These are phyloP conservation scores for Dicaeum eximium DNA, from an alignment of 2,113 vertebrate species.

Conservation along the genomic window DNA sequence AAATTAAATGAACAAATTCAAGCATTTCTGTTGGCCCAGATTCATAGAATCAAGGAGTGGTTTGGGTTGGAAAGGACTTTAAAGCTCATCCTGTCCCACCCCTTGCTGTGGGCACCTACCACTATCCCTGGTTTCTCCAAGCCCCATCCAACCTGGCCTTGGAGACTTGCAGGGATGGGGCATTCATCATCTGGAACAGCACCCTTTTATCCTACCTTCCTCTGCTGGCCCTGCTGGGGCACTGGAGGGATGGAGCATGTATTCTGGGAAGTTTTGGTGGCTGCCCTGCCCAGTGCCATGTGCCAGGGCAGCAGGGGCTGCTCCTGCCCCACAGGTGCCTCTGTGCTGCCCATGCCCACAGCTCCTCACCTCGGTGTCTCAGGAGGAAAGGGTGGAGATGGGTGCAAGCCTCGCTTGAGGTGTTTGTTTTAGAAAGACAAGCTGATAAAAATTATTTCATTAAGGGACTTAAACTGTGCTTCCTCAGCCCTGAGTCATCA, in stretches of 20 bases:
- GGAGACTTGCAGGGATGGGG: neutral
- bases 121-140: neutral
- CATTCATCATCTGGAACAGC: neutral
- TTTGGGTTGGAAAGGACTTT: neutral
- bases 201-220: neutral
- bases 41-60: neutral
- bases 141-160: fast-evolving
- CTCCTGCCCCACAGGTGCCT: neutral
- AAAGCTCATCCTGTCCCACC: neutral
- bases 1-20: neutral
- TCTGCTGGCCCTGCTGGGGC: neutral
- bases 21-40: neutral
- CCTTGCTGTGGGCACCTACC: neutral
- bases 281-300: fast-evolving
- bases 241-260: neutral
- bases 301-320: neutral
- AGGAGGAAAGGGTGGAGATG: neutral
- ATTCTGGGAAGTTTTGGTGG: neutral
- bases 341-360: fast-evolving
- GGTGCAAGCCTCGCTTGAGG: neutral
- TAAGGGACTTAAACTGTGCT: constrained; percentile 34
- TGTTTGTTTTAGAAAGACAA: constrained; percentile 15
- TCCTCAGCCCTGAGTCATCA: constrained; percentile 59
- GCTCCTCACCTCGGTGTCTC: fast-evolving
- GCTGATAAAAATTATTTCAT: constrained; percentile 48